A percentile compares a stretch with the other conserved stretches of the same genome.
phyloP scores from a whole-genome alignment of 2,888 invertebrate genomes.

The Macrosiphum euphorbiae region DNA sequence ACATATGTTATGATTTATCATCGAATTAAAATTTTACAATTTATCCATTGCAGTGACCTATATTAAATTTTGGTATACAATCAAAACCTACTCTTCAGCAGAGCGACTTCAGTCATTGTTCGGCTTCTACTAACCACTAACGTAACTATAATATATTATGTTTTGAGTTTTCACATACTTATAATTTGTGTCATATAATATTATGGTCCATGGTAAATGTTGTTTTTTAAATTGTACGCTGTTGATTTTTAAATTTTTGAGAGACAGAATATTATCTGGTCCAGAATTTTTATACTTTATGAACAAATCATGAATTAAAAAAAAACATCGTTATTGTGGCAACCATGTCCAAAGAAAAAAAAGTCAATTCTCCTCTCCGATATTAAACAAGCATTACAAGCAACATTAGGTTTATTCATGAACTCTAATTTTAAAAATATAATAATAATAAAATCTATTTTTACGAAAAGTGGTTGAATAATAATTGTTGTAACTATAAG shows the following conservation, averaged over 20 bases:
- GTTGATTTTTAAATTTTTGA: not conserved
- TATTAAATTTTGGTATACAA: not conserved
- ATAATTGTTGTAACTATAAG: not conserved
- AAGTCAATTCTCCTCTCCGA: not conserved
- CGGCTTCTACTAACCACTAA: not conserved
- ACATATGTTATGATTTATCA: not conserved
- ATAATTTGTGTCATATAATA: not conserved
- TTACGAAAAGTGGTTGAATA: not conserved
- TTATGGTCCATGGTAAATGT: not conserved
- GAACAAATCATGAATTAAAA: not conserved
- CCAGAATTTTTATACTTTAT: not conserved
- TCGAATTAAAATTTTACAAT: not conserved
- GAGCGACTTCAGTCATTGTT: not conserved
- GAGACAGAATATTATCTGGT: not conserved
- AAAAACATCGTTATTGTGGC: not conserved
- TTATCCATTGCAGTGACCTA: not conserved
- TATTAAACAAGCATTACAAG: not conserved
- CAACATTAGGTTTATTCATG: not conserved
- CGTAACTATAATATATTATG: not conserved
- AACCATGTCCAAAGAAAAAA: not conserved
- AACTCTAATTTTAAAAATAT: not conserved
- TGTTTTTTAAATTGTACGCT: not conserved
- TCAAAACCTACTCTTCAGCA: not conserved
- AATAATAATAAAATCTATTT: not conserved
- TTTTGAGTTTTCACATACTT: not conserved